Evolutionary conservation across 2,888 invertebrate genomes (phyloP).

Genomic region (Tuta absoluta): DNA sequence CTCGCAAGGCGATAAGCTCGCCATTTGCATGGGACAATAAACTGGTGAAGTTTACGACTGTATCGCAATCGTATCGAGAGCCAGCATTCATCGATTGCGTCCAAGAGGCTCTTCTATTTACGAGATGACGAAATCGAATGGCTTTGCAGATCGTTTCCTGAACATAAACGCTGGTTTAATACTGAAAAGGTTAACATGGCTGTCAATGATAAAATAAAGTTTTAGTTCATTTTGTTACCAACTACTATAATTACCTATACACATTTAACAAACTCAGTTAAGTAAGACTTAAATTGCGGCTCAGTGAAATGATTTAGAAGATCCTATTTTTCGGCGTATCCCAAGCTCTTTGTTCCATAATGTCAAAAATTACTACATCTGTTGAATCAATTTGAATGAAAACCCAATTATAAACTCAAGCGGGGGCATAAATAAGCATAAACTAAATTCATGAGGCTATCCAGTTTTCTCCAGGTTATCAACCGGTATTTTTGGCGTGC

Average conservation of each 20-base stretch:
- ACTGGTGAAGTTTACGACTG: constrained; percentile 13
- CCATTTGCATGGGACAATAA: constrained; percentile 22
- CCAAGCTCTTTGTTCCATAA: no score
- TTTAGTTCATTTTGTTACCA: no score
- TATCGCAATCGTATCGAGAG: constrained; percentile 17
- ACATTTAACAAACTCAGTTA: no score
- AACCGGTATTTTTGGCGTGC: constrained; percentile 18
- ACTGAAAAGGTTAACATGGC: background rate
- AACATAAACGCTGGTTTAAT: background rate
- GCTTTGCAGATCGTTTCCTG: background rate
- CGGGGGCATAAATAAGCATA: constrained; percentile 8
- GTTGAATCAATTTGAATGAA: background rate
- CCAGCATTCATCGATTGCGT: constrained; percentile 10
- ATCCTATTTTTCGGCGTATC: no score
- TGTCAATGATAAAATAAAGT: background rate
- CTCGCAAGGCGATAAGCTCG: constrained; percentile 19
- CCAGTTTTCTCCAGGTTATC: constrained; percentile 11
- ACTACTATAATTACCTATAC: no score
- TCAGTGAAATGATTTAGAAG: no score
- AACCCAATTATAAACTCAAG: constrained; percentile 1
- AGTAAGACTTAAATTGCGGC: no score
- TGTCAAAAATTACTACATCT: no score
- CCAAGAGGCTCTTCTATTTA: background rate
- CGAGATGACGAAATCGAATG: constrained; percentile 4
- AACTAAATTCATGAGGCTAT: constrained; percentile 7